These are phyloP conservation scores for Zaprionus africanus DNA, from an alignment of 1,140 invertebrate genomes.

Conservation along the genomic window DNA sequence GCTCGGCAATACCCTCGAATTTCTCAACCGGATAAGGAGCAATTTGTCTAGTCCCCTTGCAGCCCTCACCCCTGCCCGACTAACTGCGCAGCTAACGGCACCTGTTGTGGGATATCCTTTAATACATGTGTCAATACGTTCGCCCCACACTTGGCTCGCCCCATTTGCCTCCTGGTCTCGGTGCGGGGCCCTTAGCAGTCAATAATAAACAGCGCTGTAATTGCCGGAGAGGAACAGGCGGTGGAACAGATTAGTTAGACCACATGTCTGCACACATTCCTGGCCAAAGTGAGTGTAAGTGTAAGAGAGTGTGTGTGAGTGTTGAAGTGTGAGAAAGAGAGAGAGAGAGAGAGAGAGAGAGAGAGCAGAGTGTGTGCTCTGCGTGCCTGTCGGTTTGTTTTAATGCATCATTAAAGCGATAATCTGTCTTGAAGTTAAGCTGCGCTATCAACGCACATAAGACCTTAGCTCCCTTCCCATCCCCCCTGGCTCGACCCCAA, in stretches of 20 bases:
- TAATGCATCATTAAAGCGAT: constrained; percentile 5
- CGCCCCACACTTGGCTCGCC: not conserved
- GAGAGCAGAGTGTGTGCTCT: not conserved
- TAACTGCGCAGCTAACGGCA: not conserved
- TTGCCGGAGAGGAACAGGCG: constrained; percentile 4
- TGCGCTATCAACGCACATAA: constrained; percentile 5
- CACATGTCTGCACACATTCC: constrained; percentile 4
- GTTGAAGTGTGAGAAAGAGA: not conserved
- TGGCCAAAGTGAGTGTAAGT: not conserved
- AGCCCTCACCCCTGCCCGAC: no score
- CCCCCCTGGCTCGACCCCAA: not conserved
- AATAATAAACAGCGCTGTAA: constrained; percentile 5
- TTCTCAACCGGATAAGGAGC: not conserved
- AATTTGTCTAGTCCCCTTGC: not conserved
- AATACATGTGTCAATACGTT: constrained; percentile 5
- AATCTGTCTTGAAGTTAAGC: constrained; percentile 5
- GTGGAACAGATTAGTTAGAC: not conserved
- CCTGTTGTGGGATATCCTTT: constrained; percentile 3
- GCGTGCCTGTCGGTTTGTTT: constrained; percentile 4
- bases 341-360: not conserved
- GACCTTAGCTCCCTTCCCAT: not conserved
- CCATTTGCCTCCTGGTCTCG: not conserved
- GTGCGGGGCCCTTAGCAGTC: not conserved
- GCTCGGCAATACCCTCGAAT: not conserved
- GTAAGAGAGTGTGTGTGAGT: not conserved